Evolutionary conservation across 2,888 invertebrate species (phyloP), one percentile per base, ranked within the genome.

Genomic region (Lithophane ornitopus): DNA sequence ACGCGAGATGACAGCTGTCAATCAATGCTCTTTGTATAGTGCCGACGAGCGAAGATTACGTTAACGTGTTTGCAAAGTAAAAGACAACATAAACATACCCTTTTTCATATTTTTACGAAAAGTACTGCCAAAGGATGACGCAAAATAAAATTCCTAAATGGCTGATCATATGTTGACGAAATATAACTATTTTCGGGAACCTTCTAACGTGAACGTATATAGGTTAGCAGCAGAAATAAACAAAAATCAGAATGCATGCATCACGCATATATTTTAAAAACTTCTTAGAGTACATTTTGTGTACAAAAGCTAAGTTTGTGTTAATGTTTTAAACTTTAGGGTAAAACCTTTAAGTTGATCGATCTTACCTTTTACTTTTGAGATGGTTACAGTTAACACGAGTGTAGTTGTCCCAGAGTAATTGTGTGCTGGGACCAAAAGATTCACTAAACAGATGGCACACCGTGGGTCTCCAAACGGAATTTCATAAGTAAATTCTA

Each of bases 171-270:
- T 71, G 84, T 83, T 84, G 84, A 83, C 84, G 83, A 84, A 83
- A 83, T 81, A 78, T 83, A 74, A 81, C 81, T 83, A 83, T 83
- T 84, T 84, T 83, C 68, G 84, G 81, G 74, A 84, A 65, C 62
- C 81, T 81, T 70, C 73, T 66, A 73, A 71, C 77, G 68, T 74
- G 70, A 77, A 74, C 81, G 84, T 74, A 73, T 83, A 84, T 81
- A 84, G 82, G 84, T 84, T 83, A 84, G 81, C 77, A 71, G 70
- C 65, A 78, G 84, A 84, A 77, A 84, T 83, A 83, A 83, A 84
- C 84, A 83, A 84, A 83, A 82, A 84, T 65, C 63, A n/a, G 72
- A 84, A 83, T 81, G 71, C 77, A 74, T 84, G 70, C 68, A 81
- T 81, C 71, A 84, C 77, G 59, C 73, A 69, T 68, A 70, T 34